phyloP scores from a whole-genome alignment of 1,140 invertebrate species.

The Calephelis nemesis region DNA sequence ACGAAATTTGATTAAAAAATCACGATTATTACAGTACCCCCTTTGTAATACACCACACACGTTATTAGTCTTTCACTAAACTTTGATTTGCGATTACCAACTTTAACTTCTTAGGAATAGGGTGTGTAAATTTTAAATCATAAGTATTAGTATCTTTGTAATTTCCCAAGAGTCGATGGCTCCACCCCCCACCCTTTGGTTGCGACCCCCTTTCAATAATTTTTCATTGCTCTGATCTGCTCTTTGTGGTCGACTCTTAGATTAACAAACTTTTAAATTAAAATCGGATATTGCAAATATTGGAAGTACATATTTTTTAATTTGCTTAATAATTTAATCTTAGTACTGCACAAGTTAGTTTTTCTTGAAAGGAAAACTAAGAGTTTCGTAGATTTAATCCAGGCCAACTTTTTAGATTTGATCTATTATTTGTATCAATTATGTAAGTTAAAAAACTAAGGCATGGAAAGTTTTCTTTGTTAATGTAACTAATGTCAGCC shows the following conservation, averaged over 20 bases:
- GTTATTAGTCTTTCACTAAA: conserved; percentile 23
- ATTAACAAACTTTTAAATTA: conserved; percentile 78
- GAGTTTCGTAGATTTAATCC: no score
- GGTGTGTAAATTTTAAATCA: conserved; percentile 8
- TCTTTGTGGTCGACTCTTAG: conserved; percentile 72
- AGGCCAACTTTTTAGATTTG: no score
- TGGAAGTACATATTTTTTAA: conserved; percentile 28
- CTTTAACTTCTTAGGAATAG: conserved; percentile 30
- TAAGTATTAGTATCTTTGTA: conserved; percentile 43
- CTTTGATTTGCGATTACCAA: conserved; percentile 22
- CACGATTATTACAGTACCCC: conserved; percentile 74
- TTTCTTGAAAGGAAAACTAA: no score
- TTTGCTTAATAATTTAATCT: not conserved
- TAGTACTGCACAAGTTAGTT: no score
- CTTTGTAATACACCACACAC: conserved; percentile 50
- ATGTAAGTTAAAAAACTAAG: no score
- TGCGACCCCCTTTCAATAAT: conserved; percentile 73
- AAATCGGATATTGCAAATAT: conserved; percentile 63
- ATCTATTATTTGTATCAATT: no score
- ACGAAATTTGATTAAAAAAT: conserved; percentile 79
- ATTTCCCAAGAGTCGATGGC: conserved; percentile 59
- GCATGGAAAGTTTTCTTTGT: no score
- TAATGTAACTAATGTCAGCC: no score
- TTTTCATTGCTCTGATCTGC: conserved; percentile 75
- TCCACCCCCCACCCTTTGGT: conserved; percentile 48